phyloP scores from a whole-genome alignment of 2,113 vertebrate species.

The Tapirus terrestris region DNA sequence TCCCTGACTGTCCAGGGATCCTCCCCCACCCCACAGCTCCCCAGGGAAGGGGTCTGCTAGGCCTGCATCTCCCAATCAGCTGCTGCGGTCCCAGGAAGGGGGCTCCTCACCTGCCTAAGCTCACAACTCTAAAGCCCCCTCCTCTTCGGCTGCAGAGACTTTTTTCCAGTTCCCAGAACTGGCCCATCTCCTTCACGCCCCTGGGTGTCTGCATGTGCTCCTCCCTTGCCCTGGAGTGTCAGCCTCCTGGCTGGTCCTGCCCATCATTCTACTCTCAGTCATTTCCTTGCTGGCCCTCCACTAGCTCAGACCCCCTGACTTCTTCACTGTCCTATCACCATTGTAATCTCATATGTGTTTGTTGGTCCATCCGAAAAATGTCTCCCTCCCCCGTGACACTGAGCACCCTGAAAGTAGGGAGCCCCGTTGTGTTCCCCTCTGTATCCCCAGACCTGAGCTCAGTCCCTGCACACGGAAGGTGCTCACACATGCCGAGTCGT shows the following conservation, averaged over 20 bases:
- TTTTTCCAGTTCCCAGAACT: not conserved
- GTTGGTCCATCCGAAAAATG: not conserved
- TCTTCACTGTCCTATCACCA: not conserved
- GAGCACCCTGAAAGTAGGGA: not conserved
- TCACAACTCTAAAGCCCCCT: too few relatives aligned
- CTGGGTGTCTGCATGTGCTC: not conserved
- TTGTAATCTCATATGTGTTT: not conserved
- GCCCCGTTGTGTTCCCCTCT: not conserved
- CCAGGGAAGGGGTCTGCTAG: not conserved
- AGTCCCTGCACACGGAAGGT: too few relatives aligned
- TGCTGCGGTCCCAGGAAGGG: too few relatives aligned
- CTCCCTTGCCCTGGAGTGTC: not conserved
- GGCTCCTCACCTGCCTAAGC: too few relatives aligned
- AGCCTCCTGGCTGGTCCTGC: not conserved
- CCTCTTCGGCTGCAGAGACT: too few relatives aligned
- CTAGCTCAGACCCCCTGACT: not conserved
- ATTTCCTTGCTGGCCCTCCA: too few relatives aligned
- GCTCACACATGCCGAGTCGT: not conserved
- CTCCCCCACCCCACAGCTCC: not conserved
- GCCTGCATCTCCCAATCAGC: not conserved
- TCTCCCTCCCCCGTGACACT: not conserved
- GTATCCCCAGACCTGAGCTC: not conserved
- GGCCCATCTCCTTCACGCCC: not conserved
- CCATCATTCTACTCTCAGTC: not conserved
- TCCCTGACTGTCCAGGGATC: not conserved